phyloP scores from a whole-genome alignment of 1,140 invertebrate genomes.

The Brachionus koreanus region DNA sequence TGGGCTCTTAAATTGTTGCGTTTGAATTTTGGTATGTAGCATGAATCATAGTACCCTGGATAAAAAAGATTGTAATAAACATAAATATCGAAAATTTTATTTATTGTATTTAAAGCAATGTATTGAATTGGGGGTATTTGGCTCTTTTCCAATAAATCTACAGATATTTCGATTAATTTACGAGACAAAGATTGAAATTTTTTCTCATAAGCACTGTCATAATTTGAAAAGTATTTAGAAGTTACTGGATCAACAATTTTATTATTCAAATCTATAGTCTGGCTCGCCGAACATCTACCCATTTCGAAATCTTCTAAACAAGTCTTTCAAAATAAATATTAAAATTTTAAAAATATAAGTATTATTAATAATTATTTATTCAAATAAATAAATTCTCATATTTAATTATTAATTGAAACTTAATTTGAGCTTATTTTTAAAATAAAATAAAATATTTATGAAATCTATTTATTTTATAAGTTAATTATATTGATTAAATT shows the following conservation, averaged over 20 bases:
- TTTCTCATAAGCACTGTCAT: not conserved
- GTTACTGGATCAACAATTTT: not conserved
- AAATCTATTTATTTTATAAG: no score
- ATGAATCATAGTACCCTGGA: conserved; percentile 32
- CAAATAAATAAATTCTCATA: no score
- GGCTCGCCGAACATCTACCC: not conserved
- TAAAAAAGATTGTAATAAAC: conserved; percentile 37
- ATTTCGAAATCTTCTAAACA: not conserved
- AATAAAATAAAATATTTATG: no score
- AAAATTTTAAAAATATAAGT: no score
- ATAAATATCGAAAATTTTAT: conserved; percentile 40
- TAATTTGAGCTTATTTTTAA: no score
- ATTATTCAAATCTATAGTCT: not conserved
- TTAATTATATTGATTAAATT: no score
- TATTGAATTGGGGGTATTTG: not conserved
- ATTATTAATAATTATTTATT: no score
- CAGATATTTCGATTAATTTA: conserved; percentile 21
- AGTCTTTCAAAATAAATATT: not conserved
- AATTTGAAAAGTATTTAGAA: not conserved
- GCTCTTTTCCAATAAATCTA: conserved; percentile 28
- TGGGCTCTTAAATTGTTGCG: not conserved
- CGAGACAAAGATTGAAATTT: conserved; percentile 23
- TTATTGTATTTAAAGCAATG: conserved; percentile 23
- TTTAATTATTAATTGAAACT: no score
- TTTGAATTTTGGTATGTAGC: conserved; percentile 36